Evolutionary conservation across 2,113 vertebrate species (phyloP), one percentile per base, ranked within the genome.

Genomic region (Nansenia antarctica): DNA sequence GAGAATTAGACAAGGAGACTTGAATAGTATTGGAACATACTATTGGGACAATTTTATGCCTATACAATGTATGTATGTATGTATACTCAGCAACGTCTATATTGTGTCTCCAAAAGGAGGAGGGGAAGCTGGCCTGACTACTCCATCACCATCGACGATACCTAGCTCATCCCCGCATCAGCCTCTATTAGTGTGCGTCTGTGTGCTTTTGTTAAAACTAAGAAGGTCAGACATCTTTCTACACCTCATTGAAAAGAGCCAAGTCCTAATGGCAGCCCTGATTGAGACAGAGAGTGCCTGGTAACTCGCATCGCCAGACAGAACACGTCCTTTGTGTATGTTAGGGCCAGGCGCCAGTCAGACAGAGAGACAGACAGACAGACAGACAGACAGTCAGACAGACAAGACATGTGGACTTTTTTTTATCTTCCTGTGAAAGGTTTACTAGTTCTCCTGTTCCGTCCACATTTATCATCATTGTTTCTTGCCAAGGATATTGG

Each of bases 261-360:
- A 63, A 65, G 58, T 39, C 62, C 9, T 74, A 53, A 78, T 20
- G 9, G 24, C 59, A 57, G 72, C 73, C 59, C 12, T 52, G 42
- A 82, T 32, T 70, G 61, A 80, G 59, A 66, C 53, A n/a, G 32
- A 73, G 62, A 52, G 62, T 64, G 55, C 70, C 45, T 70, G 70
- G 78, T 80, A 80, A 76, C 77, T 72, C 47, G 34, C 74, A 57
- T 72, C 73, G 62, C 47, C 74, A 87, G 82, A 76, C 77, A 72
- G 87, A 87, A 89, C 82, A 76, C 80, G 78, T 87, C 71, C 76
- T 79, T 77, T 89, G 85, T 85, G 24, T 83, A 81, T 34, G 34
- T 70, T 55, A 53, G 72, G 61, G 63, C 65, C 29, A 31, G 53
- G 60, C 62, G 73, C 72, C 74, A 85, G 72, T n/a, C 47, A 52